These are phyloP conservation scores for Mormyrus proboscirostris DNA, from an alignment of 2,797 vertebrate genomes.

Conservation along the genomic window DNA sequence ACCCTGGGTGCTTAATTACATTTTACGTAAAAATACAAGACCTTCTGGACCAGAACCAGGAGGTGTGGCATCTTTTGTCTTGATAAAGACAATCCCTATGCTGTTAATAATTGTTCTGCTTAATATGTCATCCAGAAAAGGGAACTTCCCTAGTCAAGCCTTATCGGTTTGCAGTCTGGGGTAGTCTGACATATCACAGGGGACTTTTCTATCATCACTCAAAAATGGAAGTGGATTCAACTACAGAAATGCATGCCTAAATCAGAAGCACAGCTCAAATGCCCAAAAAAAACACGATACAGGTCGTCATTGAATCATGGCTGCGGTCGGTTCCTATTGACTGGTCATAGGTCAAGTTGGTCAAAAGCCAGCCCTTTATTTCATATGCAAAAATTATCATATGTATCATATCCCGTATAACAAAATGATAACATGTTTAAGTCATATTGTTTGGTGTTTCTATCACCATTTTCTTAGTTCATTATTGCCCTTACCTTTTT, in stretches of 20 bases:
- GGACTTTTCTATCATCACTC: not conserved
- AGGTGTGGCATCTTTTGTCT: not conserved
- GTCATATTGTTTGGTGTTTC: not conserved
- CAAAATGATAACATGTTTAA: not conserved
- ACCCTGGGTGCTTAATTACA: not conserved
- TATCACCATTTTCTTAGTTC: not conserved
- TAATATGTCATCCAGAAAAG: not conserved
- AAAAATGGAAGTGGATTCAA: not conserved
- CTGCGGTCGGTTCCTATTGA: not conserved
- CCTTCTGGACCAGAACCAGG: not conserved
- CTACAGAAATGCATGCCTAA: not conserved
- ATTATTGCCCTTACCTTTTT: not conserved
- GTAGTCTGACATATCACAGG: not conserved
- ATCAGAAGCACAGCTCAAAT: not conserved
- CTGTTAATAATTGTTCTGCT: not conserved
- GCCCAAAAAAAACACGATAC: not conserved
- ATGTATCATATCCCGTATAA: not conserved
- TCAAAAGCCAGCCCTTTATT: not conserved
- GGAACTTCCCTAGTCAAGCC: not conserved
- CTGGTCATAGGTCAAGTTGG: not conserved
- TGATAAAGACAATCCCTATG: not conserved
- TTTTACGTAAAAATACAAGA: not conserved
- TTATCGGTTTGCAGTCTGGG: not conserved
- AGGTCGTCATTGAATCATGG: no score
- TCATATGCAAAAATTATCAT: not conserved